A percentile compares a stretch with the other conserved stretches of the same genome.
Evolutionary conservation across 2,113 vertebrate species (phyloP).

Genomic region (Tenrec ecaudatus): DNA sequence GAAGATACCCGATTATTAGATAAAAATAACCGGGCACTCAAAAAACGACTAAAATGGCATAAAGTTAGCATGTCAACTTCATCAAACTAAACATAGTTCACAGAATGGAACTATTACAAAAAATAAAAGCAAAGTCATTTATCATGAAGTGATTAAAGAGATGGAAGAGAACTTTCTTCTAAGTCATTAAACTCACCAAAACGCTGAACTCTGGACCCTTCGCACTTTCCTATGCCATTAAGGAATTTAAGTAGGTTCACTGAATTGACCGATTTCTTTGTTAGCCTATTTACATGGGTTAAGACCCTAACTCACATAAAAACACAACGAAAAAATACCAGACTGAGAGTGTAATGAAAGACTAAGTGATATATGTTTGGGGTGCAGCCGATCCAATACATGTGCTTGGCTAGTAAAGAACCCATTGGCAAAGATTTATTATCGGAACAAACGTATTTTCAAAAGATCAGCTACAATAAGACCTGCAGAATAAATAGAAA

Average conservation of each 20-base stretch:
- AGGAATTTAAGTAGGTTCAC: slow-evolving; percentile 67
- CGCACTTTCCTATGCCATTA: slow-evolving; percentile 54
- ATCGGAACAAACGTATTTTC: slow-evolving; percentile 56
- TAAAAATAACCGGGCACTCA: slow-evolving; percentile 25
- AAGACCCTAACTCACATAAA: slow-evolving; percentile 67
- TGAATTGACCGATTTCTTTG: slow-evolving; percentile 72
- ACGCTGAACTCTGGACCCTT: slow-evolving; percentile 52
- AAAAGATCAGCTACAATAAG: slow-evolving; percentile 50
- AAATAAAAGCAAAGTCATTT: neutral
- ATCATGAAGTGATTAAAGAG: slow-evolving; percentile 54
- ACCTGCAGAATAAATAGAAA: slow-evolving; percentile 26
- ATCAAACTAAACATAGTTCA: slow-evolving; percentile 39
- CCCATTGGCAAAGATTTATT: slow-evolving; percentile 67
- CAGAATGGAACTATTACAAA: slow-evolving; percentile 20
- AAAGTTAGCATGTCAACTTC: slow-evolving; percentile 33
- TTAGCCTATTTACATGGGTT: slow-evolving; percentile 74
- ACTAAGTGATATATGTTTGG: slow-evolving; percentile 58
- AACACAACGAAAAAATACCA: slow-evolving; percentile 57
- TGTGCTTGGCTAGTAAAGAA: slow-evolving; percentile 62
- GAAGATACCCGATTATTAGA: neutral
- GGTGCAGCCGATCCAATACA: slow-evolving; percentile 73
- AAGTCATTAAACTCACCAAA: slow-evolving; percentile 62
- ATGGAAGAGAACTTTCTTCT: slow-evolving; percentile 56
- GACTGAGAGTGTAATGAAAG: slow-evolving; percentile 59
- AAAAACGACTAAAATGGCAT: neutral